Evolutionary conservation across 2,797 vertebrate genomes (phyloP), one percentile per base, ranked within the genome.

Genomic region (Tachyglossus aculeatus): DNA sequence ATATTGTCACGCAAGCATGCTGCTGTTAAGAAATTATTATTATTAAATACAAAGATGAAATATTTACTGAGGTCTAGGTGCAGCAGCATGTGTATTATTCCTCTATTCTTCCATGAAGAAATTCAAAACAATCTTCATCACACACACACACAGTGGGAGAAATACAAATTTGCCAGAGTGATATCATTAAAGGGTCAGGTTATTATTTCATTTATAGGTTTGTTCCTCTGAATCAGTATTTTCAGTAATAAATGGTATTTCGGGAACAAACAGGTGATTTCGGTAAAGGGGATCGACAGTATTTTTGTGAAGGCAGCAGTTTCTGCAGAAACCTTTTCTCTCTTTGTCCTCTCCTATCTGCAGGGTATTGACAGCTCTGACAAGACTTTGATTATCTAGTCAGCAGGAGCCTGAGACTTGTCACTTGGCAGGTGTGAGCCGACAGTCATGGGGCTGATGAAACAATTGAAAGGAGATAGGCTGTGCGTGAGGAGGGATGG

Each of bases 351-450:
- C 90, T 91, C 85, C 90, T 90, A 93, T 93, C 94, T 92, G 94
- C 94, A 92, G 93, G 92, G 89, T 97, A 98, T 98, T 96, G 96
- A 96, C 96, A 98, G 94, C 92, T 94, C 94, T 97, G 97, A 97
- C 96, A 96, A 95, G 92, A 92, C 93, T 96, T 96, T 95, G 96
- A 98, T 98, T 97, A 96, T 94, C 94, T 94, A 96, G 96, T 96
- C 96, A 96, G 95, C 96, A 94, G 92, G 93, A 94, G 94, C 93
- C 92, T 91, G 91, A 92, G 93, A 92, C 94, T 93, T 96, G 96
- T 96, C 96, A 97, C 94, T 95, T 94, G 94, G 96, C 95, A 96
- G 95, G 93, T 91, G 86, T 88, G 92, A 94, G 94, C 92, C 80
- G 73, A 93, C 93, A 92, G 90, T 88, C 90, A 91, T 88, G 77